phyloP scores from a whole-genome alignment of 2,888 invertebrate genomes.

The Leptura quadrifasciata region DNA sequence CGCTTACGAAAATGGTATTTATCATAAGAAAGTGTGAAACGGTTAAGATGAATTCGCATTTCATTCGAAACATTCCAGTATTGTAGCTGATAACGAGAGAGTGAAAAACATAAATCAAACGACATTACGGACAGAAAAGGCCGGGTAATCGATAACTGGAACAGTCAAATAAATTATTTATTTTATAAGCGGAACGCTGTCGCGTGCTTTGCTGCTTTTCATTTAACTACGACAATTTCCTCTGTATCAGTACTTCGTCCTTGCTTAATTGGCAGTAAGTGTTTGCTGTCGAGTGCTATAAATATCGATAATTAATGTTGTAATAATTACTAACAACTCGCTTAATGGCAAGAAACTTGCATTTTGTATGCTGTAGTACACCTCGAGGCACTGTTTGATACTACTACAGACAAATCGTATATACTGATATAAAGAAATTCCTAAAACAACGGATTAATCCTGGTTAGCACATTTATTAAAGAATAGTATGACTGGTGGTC shows the following conservation, averaged over 20 bases:
- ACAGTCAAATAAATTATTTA: slow-evolving; percentile 30
- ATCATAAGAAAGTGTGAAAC: slow-evolving; percentile 10
- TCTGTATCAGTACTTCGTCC: background rate
- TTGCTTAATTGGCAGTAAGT: slow-evolving; percentile 5
- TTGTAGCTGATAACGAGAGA: background rate
- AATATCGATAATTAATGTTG: slow-evolving; percentile 7
- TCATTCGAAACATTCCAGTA: slow-evolving; percentile 21
- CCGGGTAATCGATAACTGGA: slow-evolving; percentile 21
- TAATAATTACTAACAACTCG: no score
- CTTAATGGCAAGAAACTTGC: no score
- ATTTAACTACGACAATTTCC: slow-evolving; percentile 1
- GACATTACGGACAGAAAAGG: slow-evolving; percentile 5
- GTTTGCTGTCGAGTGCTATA: background rate
- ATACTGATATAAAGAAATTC: no score
- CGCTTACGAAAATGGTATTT: slow-evolving; percentile 9
- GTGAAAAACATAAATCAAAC: slow-evolving; percentile 27
- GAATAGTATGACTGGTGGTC: no score
- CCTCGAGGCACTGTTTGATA: no score
- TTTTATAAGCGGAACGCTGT: slow-evolving; percentile 21
- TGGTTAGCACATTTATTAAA: no score
- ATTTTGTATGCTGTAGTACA: no score
- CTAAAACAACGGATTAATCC: no score
- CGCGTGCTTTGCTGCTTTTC: slow-evolving; percentile 23
- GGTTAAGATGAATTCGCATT: slow-evolving; percentile 26
- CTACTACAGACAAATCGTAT: no score